Conservation (phyloP, 2,797 vertebrate species). For the Champsocephalus gunnari region DNA sequence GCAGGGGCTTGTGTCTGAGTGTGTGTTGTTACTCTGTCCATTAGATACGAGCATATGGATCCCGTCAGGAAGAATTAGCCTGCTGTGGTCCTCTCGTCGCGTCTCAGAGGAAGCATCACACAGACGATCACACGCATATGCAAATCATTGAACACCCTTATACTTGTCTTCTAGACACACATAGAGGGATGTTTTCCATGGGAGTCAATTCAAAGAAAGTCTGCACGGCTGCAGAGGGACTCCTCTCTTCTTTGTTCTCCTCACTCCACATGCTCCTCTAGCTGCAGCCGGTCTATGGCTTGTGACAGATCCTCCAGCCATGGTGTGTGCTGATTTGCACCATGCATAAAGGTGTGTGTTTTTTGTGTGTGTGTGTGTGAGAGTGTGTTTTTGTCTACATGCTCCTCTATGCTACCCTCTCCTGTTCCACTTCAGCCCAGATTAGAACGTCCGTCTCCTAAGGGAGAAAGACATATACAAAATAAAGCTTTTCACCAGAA, state of each 20-base stretch:
- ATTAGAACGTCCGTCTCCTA: slow-evolving; percentile 76
- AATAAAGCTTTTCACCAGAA: slow-evolving; percentile 79
- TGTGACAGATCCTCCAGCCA: slow-evolving; percentile 70
- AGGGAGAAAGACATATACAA: slow-evolving; percentile 78
- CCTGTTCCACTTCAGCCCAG: slow-evolving; percentile 78
- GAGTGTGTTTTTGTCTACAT: slow-evolving; percentile 37
- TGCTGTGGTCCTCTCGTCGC: slow-evolving; percentile 33
- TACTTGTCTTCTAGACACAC: not conserved
- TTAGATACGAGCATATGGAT: slow-evolving; percentile 75
- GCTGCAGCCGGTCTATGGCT: slow-evolving; percentile 70
- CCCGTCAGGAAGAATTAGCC: slow-evolving; percentile 70
- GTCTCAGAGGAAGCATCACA: slow-evolving; percentile 48
- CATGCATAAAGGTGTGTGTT: slow-evolving; percentile 26
- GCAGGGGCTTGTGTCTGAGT: slow-evolving; percentile 46
- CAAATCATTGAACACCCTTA: slow-evolving; percentile 11
- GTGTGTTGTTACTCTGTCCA: slow-evolving; percentile 52
- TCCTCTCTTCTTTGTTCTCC: slow-evolving; percentile 49
- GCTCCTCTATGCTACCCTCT: slow-evolving; percentile 56
- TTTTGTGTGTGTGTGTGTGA: slow-evolving; percentile 23
- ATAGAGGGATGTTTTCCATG: slow-evolving; percentile 23
- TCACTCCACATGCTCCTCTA: slow-evolving; percentile 32
- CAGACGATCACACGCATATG: not conserved
- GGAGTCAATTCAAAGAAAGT: slow-evolving; percentile 38
- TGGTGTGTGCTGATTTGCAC: slow-evolving; percentile 38
- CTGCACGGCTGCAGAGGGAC: slow-evolving; percentile 41